phyloP scores from a whole-genome alignment of 2,888 invertebrate species.

The Acleris laterana region DNA sequence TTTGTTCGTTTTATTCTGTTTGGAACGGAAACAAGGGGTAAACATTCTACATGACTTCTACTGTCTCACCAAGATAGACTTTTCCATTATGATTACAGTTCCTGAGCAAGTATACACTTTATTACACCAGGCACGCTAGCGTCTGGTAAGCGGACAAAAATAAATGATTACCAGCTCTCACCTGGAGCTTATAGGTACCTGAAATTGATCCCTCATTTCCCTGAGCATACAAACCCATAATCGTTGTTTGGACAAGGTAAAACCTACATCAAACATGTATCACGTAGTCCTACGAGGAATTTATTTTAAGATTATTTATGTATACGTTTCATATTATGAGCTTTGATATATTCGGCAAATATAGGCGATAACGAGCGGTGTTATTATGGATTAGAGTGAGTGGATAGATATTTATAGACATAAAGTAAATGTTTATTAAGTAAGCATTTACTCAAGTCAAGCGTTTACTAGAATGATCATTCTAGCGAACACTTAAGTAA shows the following conservation, averaged over 20 bases:
- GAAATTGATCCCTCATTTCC: constrained; percentile 10
- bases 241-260: constrained; percentile 11
- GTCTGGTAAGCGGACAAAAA: not conserved
- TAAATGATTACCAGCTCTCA: not conserved
- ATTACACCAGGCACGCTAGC: not conserved
- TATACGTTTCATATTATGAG: too few relatives aligned
- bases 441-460: not conserved
- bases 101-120: not conserved
- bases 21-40: not conserved
- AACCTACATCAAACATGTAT: constrained; percentile 1
- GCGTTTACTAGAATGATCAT: not conserved
- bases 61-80: constrained; percentile 17
- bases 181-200: not conserved
- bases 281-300: not conserved
- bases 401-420: too few relatives aligned
- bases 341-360: too few relatives aligned
- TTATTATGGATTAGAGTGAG: too few relatives aligned
- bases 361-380: too few relatives aligned
- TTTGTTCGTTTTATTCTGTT: not conserved
- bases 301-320: too few relatives aligned
- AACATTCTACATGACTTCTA: constrained; percentile 13
- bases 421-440: too few relatives aligned
- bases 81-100: constrained; percentile 12
- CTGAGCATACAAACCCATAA: constrained; percentile 11
- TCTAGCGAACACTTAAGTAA: not conserved